These are phyloP conservation scores for Acanthosoma haemorrhoidale DNA, from an alignment of 2,888 invertebrate species.

Conservation along the genomic window DNA sequence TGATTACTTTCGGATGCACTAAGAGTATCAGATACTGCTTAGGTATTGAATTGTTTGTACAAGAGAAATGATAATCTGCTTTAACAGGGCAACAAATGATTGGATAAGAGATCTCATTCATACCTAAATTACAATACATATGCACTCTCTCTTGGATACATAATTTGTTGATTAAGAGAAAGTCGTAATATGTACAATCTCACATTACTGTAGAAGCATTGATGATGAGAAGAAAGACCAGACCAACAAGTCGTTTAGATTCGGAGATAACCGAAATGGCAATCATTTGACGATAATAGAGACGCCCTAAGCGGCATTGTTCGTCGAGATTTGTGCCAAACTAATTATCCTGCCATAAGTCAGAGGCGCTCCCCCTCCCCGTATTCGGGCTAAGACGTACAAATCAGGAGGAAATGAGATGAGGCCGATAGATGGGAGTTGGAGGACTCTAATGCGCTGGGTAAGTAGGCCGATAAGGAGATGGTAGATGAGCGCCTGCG, in stretches of 20 bases:
- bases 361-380: background rate
- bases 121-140: no score
- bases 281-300: background rate
- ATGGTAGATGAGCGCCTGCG: background rate
- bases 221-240: background rate
- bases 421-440: background rate
- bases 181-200: no score
- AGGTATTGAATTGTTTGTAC: no score
- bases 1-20: no score
- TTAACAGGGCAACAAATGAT: no score
- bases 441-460: background rate
- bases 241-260: constrained; percentile 1
- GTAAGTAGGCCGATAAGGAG: background rate
- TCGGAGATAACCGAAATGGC: background rate
- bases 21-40: no score
- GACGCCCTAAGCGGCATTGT: background rate
- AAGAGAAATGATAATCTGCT: no score
- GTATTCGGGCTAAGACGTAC: background rate
- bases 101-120: no score
- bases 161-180: no score
- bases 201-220: no score
- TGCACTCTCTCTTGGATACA: no score
- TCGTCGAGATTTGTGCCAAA: background rate
- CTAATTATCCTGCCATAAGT: background rate
- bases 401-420: background rate